These are phyloP conservation scores for Brachyhypopomus occidentalis DNA, from an alignment of 2,113 vertebrate genomes.

Conservation along the genomic window DNA sequence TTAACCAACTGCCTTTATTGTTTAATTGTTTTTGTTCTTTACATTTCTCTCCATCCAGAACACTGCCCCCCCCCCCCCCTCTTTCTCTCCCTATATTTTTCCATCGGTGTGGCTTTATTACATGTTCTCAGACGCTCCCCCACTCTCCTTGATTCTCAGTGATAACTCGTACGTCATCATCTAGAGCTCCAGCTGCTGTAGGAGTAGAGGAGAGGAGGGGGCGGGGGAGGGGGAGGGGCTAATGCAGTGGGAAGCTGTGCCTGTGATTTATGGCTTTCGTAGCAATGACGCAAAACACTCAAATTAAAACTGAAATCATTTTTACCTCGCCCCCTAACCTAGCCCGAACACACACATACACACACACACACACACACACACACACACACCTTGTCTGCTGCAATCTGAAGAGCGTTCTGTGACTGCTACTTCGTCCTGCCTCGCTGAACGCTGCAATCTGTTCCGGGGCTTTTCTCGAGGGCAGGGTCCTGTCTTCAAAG, in stretches of 20 bases:
- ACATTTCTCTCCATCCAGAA: neutral
- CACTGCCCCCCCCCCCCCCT: neutral
- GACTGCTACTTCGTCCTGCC: neutral
- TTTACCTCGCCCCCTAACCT: neutral
- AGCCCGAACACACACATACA: slow-evolving; percentile 25
- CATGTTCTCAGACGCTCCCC: neutral
- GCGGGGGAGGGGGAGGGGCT: slow-evolving; percentile 4
- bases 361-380: slow-evolving; percentile 24
- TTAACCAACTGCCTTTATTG: neutral
- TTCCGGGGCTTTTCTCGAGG: neutral
- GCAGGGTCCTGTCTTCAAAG: neutral
- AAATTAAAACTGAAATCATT: slow-evolving; percentile 61
- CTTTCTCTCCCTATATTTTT: slow-evolving; percentile 6
- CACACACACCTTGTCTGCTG: neutral
- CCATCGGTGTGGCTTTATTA: too few species aligned
- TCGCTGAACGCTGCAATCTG: neutral
- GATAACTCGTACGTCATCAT: slow-evolving; percentile 30
- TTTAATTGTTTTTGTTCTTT: neutral
- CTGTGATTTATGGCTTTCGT: slow-evolving; percentile 64
- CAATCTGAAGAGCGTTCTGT: neutral
- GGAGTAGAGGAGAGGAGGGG: neutral
- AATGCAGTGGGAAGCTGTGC: slow-evolving; percentile 40
- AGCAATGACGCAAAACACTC: slow-evolving; percentile 64
- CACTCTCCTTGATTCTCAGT: neutral
- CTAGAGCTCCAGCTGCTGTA: slow-evolving; percentile 27